phyloP scores from a whole-genome alignment of 92 coral and sea anemone genomes.

The Porites evermanni region DNA sequence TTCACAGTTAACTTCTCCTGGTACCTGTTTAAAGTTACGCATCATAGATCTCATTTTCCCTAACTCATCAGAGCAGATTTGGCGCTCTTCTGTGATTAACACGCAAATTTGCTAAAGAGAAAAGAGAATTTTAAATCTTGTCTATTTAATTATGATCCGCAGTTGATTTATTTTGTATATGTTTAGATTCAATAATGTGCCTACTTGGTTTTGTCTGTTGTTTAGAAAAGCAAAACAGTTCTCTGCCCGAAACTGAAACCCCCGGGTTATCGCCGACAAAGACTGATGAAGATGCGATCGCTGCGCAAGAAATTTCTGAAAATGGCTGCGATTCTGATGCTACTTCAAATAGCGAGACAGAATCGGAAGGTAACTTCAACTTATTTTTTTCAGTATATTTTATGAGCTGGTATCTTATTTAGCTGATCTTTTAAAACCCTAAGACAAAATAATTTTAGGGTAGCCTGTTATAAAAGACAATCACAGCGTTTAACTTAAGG shows the following conservation, averaged over 20 bases:
- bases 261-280: neutral
- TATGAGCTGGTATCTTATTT: neutral
- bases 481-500: too few species aligned
- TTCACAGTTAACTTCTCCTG: constrained; percentile 16
- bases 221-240: constrained; percentile 37
- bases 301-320: constrained; percentile 17
- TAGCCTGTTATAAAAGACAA: neutral
- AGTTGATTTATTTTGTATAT: constrained; percentile 28
- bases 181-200: constrained; percentile 26
- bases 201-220: constrained; percentile 39
- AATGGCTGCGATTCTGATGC: constrained; percentile 18
- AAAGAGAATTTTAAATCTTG: neutral
- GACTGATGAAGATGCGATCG: constrained; percentile 4
- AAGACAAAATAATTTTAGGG: neutral
- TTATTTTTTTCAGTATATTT: neutral
- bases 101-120: neutral
- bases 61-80: constrained; percentile 3
- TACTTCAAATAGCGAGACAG: neutral
- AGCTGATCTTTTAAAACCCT: constrained; percentile 10
- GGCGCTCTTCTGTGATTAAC: neutral
- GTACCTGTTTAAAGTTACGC: constrained; percentile 44
- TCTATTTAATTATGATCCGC: constrained; percentile 1
- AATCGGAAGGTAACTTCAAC: constrained; percentile 21
- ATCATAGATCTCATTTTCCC: constrained; percentile 16
- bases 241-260: neutral